Conservation (phyloP, 2,888 invertebrate genomes). For the Pinctada fucata region DNA sequence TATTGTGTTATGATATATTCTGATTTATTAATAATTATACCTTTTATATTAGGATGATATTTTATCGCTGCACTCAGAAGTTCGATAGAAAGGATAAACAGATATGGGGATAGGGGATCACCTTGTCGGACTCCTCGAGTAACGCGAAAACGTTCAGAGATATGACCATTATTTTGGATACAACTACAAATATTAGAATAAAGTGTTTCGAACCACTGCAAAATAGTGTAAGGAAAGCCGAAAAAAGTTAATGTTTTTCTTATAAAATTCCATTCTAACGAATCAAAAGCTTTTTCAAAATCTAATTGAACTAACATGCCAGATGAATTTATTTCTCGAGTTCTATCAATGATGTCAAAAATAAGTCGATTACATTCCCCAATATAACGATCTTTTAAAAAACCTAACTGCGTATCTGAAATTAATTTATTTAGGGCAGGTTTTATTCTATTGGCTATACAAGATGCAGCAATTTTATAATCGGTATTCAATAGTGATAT, state of each 20-base stretch:
- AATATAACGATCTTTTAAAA: neutral
- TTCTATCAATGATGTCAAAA: constrained; percentile 11
- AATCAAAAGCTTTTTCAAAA: constrained; percentile 15
- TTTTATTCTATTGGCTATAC: neutral
- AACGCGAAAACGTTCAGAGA: constrained; percentile 9
- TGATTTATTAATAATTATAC: neutral
- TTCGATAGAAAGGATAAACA: constrained; percentile 20
- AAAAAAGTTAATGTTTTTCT: constrained; percentile 1
- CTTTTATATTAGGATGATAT: neutral
- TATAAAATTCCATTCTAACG: constrained; percentile 11
- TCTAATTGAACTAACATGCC: constrained; percentile 8
- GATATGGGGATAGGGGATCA: constrained; percentile 21
- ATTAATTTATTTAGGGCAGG: neutral
- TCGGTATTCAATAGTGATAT: too few species aligned
- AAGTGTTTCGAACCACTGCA: constrained; percentile 9
- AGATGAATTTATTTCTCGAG: constrained; percentile 6
- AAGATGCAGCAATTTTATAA: constrained; percentile 2
- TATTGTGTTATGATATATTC: constrained; percentile 11
- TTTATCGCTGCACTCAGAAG: constrained; percentile 5
- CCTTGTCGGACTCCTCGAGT: constrained; percentile 14
- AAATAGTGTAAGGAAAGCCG: neutral
- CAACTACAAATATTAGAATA: constrained; percentile 14
- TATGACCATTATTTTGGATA: constrained; percentile 23
- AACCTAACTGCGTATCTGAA: neutral
- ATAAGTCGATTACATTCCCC: constrained; percentile 8